Conservation (phyloP, 2,113 vertebrate genomes). For the Chelonoidis abingdonii region DNA sequence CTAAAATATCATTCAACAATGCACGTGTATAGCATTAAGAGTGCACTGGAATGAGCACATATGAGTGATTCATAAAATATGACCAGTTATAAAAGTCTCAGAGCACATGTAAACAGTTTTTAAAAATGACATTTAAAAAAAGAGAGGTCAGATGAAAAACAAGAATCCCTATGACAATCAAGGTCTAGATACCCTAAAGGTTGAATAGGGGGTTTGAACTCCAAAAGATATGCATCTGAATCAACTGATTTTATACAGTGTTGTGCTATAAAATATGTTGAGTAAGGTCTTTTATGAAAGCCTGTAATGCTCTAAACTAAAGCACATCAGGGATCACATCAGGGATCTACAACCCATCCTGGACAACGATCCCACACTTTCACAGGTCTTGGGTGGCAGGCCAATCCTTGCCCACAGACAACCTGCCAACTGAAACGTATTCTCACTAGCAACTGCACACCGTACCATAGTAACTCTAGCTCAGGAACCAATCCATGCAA, state of each 20-base stretch:
- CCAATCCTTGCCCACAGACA: too few species aligned
- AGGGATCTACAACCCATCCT: too few species aligned
- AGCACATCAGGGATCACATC: too few species aligned
- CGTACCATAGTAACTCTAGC: too few species aligned
- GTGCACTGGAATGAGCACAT: neutral
- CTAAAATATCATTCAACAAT: neutral
- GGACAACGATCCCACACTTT: too few species aligned
- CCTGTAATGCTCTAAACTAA: neutral
- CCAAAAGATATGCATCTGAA: neutral
- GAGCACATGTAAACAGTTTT: neutral
- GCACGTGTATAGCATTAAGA: neutral
- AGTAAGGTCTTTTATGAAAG: neutral
- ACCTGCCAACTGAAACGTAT: too few species aligned
- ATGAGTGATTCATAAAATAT: neutral
- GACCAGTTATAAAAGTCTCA: neutral
- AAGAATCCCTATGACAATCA: neutral
- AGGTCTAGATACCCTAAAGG: neutral
- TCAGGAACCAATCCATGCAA: too few species aligned
- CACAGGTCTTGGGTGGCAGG: too few species aligned
- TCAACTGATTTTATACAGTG: neutral
- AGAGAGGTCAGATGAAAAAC: neutral
- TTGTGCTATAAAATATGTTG: neutral
- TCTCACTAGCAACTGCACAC: too few species aligned
- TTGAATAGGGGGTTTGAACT: neutral
- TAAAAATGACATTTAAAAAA: neutral